These are phyloP conservation scores for Pollicipes pollicipes DNA, from an alignment of 1,140 invertebrate genomes.

Conservation along the genomic window DNA sequence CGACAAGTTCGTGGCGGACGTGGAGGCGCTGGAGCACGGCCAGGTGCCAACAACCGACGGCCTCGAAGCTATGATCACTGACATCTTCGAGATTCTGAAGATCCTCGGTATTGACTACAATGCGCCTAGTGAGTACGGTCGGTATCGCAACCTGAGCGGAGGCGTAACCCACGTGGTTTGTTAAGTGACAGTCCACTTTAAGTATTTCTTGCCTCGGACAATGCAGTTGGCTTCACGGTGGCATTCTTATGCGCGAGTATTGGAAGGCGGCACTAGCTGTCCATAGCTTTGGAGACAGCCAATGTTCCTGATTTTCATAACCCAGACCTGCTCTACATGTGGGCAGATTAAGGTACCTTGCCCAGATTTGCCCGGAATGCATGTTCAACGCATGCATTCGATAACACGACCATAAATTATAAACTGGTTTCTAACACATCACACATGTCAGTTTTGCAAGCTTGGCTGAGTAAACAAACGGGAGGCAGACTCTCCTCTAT, in stretches of 20 bases:
- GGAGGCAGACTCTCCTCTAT: too few relatives aligned
- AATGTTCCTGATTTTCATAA: too few relatives aligned
- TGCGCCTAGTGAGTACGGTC: neutral
- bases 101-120: neutral
- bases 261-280: neutral
- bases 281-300: neutral
- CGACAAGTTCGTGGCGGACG: slow-evolving; percentile 4
- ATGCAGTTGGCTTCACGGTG: neutral
- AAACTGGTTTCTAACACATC: too few relatives aligned
- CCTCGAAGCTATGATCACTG: neutral
- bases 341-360: too few relatives aligned
- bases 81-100: neutral
- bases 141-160: neutral
- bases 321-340: too few relatives aligned
- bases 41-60: neutral
- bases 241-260: neutral
- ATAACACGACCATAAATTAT: too few relatives aligned
- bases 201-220: too few relatives aligned
- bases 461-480: too few relatives aligned
- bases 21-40: neutral
- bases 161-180: slow-evolving; percentile 6
- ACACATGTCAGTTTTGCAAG: too few relatives aligned
- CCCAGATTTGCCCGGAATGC: too few relatives aligned
- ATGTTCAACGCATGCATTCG: too few relatives aligned
- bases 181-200: slow-evolving; percentile 4